A percentile compares a stretch with the other conserved stretches of the same genome.
phyloP scores from a whole-genome alignment of 53 echinoderm and acorn worm genomes.

The Echinometra lucunter region DNA sequence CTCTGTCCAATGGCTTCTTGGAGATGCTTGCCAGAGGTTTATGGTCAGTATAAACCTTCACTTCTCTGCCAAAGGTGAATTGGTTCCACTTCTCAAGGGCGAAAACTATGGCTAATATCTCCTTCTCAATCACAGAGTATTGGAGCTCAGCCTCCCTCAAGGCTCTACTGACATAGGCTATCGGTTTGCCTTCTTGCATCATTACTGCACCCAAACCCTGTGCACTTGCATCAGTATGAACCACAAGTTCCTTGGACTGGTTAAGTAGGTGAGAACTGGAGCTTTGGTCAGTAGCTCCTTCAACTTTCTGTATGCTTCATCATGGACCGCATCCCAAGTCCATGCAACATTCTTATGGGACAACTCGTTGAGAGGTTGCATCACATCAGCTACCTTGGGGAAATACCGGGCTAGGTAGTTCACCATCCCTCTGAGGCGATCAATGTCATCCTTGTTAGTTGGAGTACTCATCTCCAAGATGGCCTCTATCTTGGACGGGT shows the following conservation, averaged over 20 bases:
- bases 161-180: constrained; percentile 75
- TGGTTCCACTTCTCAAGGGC: constrained; percentile 79
- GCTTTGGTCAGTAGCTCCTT: constrained; percentile 63
- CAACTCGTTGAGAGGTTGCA: constrained; percentile 68
- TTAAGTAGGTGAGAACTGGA: constrained; percentile 75
- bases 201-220: constrained; percentile 68
- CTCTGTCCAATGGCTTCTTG: constrained; percentile 72
- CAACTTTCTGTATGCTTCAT: constrained; percentile 41
- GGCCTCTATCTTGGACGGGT: constrained; percentile 80
- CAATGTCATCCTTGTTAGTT: constrained; percentile 59
- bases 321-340: constrained; percentile 78
- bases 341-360: constrained; percentile 72
- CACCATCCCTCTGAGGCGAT: constrained; percentile 72
- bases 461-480: constrained; percentile 70
- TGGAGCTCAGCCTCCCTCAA: constrained; percentile 68
- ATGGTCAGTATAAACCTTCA: constrained; percentile 72
- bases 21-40: constrained; percentile 72
- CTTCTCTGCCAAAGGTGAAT: constrained; percentile 79
- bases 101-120: constrained; percentile 81
- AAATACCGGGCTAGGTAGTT: constrained; percentile 75
- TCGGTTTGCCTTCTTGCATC: constrained; percentile 74
- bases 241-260: constrained; percentile 52
- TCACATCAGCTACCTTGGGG: constrained; percentile 57
- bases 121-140: constrained; percentile 75
- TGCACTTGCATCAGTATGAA: constrained; percentile 73